Conservation (phyloP, 2,113 vertebrate genomes). For the Corythaeola cristata region DNA sequence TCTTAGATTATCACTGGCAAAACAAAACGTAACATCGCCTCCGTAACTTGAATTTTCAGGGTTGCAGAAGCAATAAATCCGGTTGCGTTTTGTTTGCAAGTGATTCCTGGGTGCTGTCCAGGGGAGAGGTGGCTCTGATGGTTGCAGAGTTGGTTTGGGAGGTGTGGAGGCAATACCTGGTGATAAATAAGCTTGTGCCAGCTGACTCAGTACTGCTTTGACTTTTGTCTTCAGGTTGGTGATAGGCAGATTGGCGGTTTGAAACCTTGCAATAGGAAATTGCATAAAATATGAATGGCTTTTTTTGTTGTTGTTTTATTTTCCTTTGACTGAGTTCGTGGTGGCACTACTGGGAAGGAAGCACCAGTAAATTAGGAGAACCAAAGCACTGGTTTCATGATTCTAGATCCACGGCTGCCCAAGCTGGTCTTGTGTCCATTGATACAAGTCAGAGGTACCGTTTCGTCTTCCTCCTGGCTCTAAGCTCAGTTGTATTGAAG, state of each 20-base stretch:
- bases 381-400: not conserved
- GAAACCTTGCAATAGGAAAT: not conserved
- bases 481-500: not conserved
- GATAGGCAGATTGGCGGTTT: not conserved
- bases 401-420: not conserved
- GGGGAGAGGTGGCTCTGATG: not conserved
- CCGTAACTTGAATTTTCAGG: not conserved
- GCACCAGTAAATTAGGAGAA: not conserved
- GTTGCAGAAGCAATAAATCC: not conserved
- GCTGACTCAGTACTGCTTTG: not conserved
- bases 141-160: not conserved
- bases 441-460: not conserved
- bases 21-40: not conserved
- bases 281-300: not conserved
- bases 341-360: not conserved
- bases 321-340: not conserved
- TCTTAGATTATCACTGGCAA: slow-evolving; percentile 7
- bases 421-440: not conserved
- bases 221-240: not conserved
- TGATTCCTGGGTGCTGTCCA: not conserved
- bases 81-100: not conserved
- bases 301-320: not conserved
- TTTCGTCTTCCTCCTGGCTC: not conserved
- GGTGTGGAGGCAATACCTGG: not conserved
- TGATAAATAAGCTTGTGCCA: not conserved